Evolutionary conservation across 1,140 invertebrate species (phyloP).

Genomic region (Scaptomyza pallida): DNA sequence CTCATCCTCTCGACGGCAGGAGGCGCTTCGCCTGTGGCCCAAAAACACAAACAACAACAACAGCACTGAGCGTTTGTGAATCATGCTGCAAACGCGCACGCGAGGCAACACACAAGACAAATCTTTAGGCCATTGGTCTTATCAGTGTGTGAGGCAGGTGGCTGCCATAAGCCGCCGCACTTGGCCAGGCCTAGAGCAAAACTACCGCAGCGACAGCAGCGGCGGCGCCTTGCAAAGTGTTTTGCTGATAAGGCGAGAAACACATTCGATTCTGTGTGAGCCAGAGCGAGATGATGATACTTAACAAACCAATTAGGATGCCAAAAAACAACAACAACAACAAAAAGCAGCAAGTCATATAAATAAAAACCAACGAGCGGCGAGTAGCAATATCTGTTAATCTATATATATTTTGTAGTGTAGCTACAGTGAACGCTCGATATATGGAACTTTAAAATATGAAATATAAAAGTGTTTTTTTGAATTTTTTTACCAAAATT

Average conservation of each 20-base stretch:
- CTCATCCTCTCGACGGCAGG: constrained; percentile 12
- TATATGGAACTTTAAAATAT: too few species aligned
- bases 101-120: constrained; percentile 44
- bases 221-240: constrained; percentile 64
- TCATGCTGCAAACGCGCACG: constrained; percentile 58
- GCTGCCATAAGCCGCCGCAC: constrained; percentile 19
- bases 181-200: constrained; percentile 57
- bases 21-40: constrained; percentile 54
- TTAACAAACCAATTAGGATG: constrained; percentile 83
- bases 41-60: constrained; percentile 1
- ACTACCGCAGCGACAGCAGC: constrained; percentile 45
- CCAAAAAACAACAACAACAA: constrained; percentile 47
- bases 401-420: constrained; percentile 53
- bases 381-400: constrained; percentile 54
- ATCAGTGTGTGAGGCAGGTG: constrained; percentile 52
- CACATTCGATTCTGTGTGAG: neutral
- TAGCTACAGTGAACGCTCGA: constrained; percentile 3
- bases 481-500: too few species aligned
- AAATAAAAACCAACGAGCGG: constrained; percentile 48
- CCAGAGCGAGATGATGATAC: constrained; percentile 43
- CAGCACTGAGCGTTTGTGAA: constrained; percentile 33
- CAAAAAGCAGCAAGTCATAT: constrained; percentile 64
- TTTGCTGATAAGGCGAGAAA: constrained; percentile 60
- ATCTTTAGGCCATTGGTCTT: constrained; percentile 45
- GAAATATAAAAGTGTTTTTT: too few species aligned